Evolutionary conservation across 2,888 invertebrate species (phyloP).

Genomic region (Andrena bucephala): DNA sequence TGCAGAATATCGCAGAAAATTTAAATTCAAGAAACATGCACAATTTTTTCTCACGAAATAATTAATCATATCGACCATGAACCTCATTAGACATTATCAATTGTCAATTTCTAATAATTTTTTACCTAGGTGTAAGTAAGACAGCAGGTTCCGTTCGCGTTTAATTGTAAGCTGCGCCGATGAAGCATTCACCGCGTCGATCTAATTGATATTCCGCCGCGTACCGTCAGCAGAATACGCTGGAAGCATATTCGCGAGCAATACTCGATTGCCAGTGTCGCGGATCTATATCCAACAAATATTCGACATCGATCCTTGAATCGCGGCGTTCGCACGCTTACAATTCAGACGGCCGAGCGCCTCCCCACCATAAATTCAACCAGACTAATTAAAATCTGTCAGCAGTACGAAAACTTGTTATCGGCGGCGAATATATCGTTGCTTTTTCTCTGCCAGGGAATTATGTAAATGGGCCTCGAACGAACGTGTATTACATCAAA

Average conservation of each 20-base stretch:
- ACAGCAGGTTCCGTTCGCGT: too few relatives aligned
- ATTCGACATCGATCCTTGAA: neutral
- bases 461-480: slow-evolving; percentile 17
- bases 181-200: neutral
- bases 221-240: neutral
- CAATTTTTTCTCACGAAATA: too few relatives aligned
- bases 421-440: neutral
- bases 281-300: neutral
- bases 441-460: neutral
- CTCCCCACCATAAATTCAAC: slow-evolving; percentile 5
- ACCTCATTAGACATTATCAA: too few relatives aligned
- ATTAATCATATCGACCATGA: too few relatives aligned
- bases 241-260: slow-evolving; percentile 1
- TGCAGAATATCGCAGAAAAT: too few relatives aligned
- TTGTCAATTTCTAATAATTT: too few relatives aligned
- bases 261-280: neutral
- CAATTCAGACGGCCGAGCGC: neutral
- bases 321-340: neutral
- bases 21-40: too few relatives aligned
- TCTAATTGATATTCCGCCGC: neutral
- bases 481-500: slow-evolving; percentile 5
- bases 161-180: neutral
- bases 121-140: too few relatives aligned
- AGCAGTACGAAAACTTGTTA: neutral
- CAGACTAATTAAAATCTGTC: slow-evolving; percentile 27